Conservation (phyloP, 1,140 invertebrate genomes). For the Drosophila kohkoa region DNA sequence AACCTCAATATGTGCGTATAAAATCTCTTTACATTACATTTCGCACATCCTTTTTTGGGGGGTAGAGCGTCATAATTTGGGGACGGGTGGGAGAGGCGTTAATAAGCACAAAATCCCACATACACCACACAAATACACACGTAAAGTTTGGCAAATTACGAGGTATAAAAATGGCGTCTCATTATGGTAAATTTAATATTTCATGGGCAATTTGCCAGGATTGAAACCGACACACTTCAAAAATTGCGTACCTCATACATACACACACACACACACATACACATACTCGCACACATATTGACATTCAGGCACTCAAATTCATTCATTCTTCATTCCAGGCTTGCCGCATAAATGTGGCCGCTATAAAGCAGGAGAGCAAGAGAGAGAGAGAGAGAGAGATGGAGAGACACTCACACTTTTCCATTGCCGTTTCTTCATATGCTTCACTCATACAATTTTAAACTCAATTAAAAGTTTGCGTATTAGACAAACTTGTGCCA, state of each 20-base stretch:
- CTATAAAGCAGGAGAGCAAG: neutral
- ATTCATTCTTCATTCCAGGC: slow-evolving; percentile 55
- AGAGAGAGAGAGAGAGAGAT: neutral
- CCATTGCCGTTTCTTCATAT: slow-evolving; percentile 41
- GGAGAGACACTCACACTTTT: neutral
- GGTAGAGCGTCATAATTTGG: neutral
- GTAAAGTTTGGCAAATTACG: slow-evolving; percentile 70
- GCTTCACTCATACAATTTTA: slow-evolving; percentile 75
- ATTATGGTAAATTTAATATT: slow-evolving; percentile 81
- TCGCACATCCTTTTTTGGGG: slow-evolving; percentile 10
- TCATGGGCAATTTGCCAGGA: slow-evolving; percentile 81
- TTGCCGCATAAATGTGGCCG: slow-evolving; percentile 42
- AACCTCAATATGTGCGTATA: slow-evolving; percentile 24
- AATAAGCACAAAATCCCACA: slow-evolving; percentile 56
- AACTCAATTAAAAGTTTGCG: slow-evolving; percentile 81
- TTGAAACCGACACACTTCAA: slow-evolving; percentile 80
- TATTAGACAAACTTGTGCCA: slow-evolving; percentile 75
- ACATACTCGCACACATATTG: slow-evolving; percentile 28
- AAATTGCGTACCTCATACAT: slow-evolving; percentile 59
- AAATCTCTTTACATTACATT: slow-evolving; percentile 23
- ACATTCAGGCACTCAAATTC: slow-evolving; percentile 51
- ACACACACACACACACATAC: slow-evolving; percentile 11
- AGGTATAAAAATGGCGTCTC: slow-evolving; percentile 77
- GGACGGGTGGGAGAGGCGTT: slow-evolving; percentile 22
- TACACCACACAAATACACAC: slow-evolving; percentile 43